These are phyloP conservation scores for Elysia chlorotica DNA, from an alignment of 1,140 invertebrate species.

Conservation along the genomic window DNA sequence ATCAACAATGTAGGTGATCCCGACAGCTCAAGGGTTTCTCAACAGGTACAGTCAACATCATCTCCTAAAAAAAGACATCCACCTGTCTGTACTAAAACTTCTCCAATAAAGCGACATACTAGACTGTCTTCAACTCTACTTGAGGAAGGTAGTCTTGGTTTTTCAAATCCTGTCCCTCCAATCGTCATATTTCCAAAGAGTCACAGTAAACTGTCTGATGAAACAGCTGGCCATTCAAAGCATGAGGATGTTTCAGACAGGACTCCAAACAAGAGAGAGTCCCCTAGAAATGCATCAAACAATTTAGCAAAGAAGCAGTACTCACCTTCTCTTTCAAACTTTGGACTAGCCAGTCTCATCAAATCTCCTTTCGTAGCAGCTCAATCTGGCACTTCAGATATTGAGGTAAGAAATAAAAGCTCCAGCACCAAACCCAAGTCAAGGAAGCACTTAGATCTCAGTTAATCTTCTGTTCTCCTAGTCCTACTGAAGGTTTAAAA, in stretches of 20 bases:
- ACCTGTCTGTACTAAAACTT: background rate
- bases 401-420: background rate
- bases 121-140: background rate
- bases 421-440: background rate
- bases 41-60: background rate
- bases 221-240: too few species aligned
- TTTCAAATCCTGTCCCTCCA: too few species aligned
- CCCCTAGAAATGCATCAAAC: too few species aligned
- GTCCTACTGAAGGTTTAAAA: too few species aligned
- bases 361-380: conserved; percentile 8
- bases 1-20: background rate
- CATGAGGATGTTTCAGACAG: too few species aligned
- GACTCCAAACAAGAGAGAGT: too few species aligned
- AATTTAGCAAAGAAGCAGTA: conserved; percentile 14
- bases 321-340: background rate
- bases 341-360: background rate
- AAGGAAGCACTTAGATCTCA: background rate
- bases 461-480: background rate
- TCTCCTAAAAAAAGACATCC: background rate
- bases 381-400: too few species aligned
- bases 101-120: background rate
- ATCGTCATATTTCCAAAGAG: too few species aligned
- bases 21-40: background rate
- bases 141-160: too few species aligned
- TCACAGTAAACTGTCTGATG: too few species aligned